Evolutionary conservation across 1,140 invertebrate species (phyloP), one percentile per base, ranked within the genome.

Genomic region (Paramacrobiotus metropolitanus): DNA sequence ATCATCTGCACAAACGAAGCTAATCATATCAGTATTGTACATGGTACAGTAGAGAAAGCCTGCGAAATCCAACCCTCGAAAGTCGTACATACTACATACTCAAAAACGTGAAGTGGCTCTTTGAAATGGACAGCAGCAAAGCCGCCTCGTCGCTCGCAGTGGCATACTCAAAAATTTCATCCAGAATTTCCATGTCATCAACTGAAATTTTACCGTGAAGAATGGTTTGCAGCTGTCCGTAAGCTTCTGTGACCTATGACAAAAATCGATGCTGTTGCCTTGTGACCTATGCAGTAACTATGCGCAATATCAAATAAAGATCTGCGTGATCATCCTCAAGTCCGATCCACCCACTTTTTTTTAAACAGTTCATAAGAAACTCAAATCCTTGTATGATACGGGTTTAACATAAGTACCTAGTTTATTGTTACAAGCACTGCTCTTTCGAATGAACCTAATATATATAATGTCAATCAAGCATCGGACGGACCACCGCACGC

Each of bases 51-150:
- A 40, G 34, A 40, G 9, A 40, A n/a, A n/a, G n/a, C n/a, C n/a
- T n/a, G n/a, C n/a, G n/a, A n/a, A n/a, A n/a, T n/a, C n/a, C n/a
- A n/a, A n/a, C n/a, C n/a, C n/a, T n/a, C n/a, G n/a, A n/a, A 40
- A 40, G n/a, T 15, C n/a, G 9, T n/a, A 9, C 34, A 40, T 15
- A 15, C n/a, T 55, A 55, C 48, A 20, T 28, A 55, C 48, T 55
- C 24, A 55, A 24, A 55, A 55, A 55, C 15, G 48, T 55, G 28
- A 55, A 55, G 24, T 55, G 48, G 48, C 28, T 55, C 48, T 28
- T 55, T 24, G 48, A 55, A 9, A 55, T 28, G 24, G 15, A 20
- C 15, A 55, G 48, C 34, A n/a, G 9, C 48, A 55, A 55, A 15
- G 15, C 15, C 4, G 15, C 28, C 15, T 55, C 24, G 15, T 55